A percentile compares a stretch with the other conserved stretches of the same genome.
phyloP scores from a whole-genome alignment of 2,797 vertebrate genomes.

The Microhierax caerulescens region DNA sequence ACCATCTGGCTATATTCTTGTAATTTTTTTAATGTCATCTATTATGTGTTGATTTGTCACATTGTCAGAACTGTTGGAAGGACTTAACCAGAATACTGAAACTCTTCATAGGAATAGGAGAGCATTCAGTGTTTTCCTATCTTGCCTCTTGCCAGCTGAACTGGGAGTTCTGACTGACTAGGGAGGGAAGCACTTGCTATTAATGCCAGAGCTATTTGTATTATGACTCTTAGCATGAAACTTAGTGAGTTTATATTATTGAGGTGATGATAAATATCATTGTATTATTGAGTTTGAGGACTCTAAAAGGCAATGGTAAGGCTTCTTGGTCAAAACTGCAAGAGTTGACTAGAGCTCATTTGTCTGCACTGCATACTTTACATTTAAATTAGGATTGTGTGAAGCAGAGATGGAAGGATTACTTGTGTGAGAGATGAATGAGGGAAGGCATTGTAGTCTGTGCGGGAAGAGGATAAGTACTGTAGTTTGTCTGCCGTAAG shows the following conservation, averaged over 20 bases:
- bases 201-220: constrained; percentile 17
- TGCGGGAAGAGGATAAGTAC: constrained; percentile 54
- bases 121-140: not conserved
- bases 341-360: constrained; percentile 42
- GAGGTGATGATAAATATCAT: not conserved
- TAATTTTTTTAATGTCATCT: not conserved
- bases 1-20: not conserved
- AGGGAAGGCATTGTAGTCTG: constrained; percentile 47
- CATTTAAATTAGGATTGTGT: constrained; percentile 70
- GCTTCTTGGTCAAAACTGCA: constrained; percentile 20
- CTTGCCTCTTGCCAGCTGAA: not conserved
- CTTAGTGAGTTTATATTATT: constrained; percentile 11
- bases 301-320: constrained; percentile 14
- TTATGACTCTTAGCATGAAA: not conserved
- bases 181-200: not conserved
- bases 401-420: constrained; percentile 70
- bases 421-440: constrained; percentile 60
- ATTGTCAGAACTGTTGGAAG: not conserved
- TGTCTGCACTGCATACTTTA: constrained; percentile 59
- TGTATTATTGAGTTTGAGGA: not conserved
- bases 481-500: constrained; percentile 57
- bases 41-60: not conserved
- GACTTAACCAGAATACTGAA: not conserved
- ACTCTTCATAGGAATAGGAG: not conserved
- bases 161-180: not conserved